Evolutionary conservation across 53 echinoderm and acorn worm genomes (phyloP), one percentile per base, ranked within the genome.

Genomic region (Luidia sarsii): DNA sequence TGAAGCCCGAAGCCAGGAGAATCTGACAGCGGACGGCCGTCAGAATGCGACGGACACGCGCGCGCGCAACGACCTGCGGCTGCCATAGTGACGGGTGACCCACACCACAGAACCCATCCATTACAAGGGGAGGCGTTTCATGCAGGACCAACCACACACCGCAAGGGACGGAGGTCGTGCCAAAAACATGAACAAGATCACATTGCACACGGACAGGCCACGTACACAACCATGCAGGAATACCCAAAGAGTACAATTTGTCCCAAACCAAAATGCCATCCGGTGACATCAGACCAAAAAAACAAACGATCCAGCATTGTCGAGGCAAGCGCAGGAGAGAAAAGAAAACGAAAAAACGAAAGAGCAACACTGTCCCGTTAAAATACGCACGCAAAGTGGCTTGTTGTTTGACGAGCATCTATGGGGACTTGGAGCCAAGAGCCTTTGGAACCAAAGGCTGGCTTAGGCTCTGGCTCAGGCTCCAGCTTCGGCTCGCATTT

Each of bases 1-100:
- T 81, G 60, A 94, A 63, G 33, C 89, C 82, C n/a, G 94, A 91
- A 22, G 91, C 86, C 75, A 92, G 51, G 60, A 90, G 77, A 38
- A 92, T 73, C 23, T 92, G 77, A 82, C 95, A 92, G 33, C 92
- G 66, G 0, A 92, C 55, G 15, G 86, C 67, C 22, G 79, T 68
- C 38, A 81, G 51, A 1, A 51, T 57, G 7, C 74, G 74, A 1
- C 38, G 56, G 28, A 74, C 57, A 28, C 29, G 57, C 1, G 39
- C 57, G 24, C 57, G 56, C 74, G 29, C 39, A 15, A 74, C 9
- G 23, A 57, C 41, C 39, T 57, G 23, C 2, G 74, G 74, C 74
- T 74, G 10, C n/a, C n/a, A 46, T 16, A 14, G 14, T 29, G 28
- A 56, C 9, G 23, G 22, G 19, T 86, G 29, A 41, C 34, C 14